Evolutionary conservation across 2,113 vertebrate species (phyloP), one percentile per base, ranked within the genome.

Genomic region (Urocitellus parryii): DNA sequence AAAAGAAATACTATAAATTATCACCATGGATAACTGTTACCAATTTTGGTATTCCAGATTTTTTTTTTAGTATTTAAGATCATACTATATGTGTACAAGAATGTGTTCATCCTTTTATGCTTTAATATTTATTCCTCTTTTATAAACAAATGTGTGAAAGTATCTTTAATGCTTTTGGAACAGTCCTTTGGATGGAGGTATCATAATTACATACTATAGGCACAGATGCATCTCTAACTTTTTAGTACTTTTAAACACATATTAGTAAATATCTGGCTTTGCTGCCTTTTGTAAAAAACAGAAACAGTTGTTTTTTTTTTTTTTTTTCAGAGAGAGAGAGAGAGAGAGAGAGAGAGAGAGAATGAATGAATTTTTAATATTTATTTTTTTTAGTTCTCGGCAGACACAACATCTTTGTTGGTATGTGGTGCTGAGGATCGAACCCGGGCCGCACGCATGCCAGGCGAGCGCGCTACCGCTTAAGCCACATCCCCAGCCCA

Each of bases 91-190:
- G 37, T 74, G 56, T 88, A 39, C 32, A 87, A 88, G 8, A 65
- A 24, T 2, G 37, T 58, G 32, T 51, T 83, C 72, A 72, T 86
- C 63, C 79, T 73, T 70, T 95, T 70, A 89, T 16, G 25, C 42
- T 72, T 79, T 80, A 89, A 76, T 27, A 51, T 68, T 87, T 56
- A 63, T 61, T 74, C 29, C 24, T 39, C 53, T 88, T 53, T 91
- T 88, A 48, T 42, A 79, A 95, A 90, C 32, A 82, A 88, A 88
- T 32, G 4, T 68, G 53, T 24, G 22, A 48, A 94, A 88, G 39
- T 77, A n/a, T 63, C 58, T 84, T 88, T 88, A 68, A 85, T 85
- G 18, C 88, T 76, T 53, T 61, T 39, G 65, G 63, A 89, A 67
- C 16, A 81, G 61, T 45, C 37, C 70, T 56, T 1, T 56, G 42